Evolutionary conservation across 2,113 vertebrate genomes (phyloP).

Genomic region (Erinaceus europaeus): DNA sequence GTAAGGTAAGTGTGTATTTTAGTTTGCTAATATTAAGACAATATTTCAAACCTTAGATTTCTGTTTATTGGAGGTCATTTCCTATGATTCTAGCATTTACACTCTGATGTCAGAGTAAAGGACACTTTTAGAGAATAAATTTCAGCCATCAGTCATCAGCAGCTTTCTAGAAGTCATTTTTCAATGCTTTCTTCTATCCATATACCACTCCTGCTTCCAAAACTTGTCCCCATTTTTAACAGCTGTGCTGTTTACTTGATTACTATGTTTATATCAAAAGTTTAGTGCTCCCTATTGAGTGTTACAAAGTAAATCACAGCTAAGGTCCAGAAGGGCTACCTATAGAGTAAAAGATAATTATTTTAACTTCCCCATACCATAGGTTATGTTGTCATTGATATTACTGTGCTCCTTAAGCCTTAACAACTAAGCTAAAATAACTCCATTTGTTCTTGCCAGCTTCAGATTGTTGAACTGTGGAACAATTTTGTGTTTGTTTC

Average conservation of each 20-base stretch:
- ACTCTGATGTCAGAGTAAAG: slow-evolving; percentile 12
- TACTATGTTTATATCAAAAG: slow-evolving; percentile 57
- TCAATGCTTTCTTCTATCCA: not conserved
- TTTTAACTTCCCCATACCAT: slow-evolving; percentile 48
- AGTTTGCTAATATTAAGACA: slow-evolving; percentile 25
- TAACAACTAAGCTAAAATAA: slow-evolving; percentile 47
- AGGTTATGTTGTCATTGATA: slow-evolving; percentile 41
- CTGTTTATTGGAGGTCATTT: slow-evolving; percentile 43
- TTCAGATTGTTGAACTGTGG: slow-evolving; percentile 23
- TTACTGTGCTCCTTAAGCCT: not conserved
- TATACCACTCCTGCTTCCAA: not conserved
- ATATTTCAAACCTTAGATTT: not conserved
- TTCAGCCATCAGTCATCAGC: not conserved
- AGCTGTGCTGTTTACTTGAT: slow-evolving; percentile 46
- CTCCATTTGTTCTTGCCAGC: slow-evolving; percentile 11
- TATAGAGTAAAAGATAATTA: not conserved
- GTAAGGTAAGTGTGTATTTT: slow-evolving; percentile 60
- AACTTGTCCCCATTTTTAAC: slow-evolving; percentile 39
- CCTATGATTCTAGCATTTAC: not conserved
- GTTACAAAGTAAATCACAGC: slow-evolving; percentile 60
- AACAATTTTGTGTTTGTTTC: slow-evolving; percentile 34
- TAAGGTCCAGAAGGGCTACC: slow-evolving; percentile 44
- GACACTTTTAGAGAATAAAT: not conserved
- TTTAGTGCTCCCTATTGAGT: not conserved
- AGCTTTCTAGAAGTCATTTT: not conserved